A percentile compares a stretch with the other conserved stretches of the same genome.
phyloP scores from a whole-genome alignment of 2,888 invertebrate genomes.

The Coremacera marginata region DNA sequence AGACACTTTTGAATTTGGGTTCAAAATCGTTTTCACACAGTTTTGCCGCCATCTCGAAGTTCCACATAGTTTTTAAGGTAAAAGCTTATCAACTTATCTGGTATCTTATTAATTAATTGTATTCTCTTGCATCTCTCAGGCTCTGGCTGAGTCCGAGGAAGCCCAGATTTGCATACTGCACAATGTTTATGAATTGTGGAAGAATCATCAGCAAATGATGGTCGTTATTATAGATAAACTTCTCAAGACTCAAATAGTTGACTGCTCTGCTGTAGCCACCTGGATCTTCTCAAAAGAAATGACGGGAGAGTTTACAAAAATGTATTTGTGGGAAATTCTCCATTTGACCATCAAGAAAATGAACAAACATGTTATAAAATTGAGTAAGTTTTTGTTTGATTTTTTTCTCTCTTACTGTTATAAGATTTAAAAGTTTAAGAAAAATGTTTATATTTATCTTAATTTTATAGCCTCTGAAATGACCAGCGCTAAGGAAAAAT shows the following conservation, averaged over 20 bases:
- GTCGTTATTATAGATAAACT: constrained; percentile 96
- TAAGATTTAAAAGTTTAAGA: too few relatives aligned
- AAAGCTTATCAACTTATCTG: too few relatives aligned
- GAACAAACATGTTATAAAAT: constrained; percentile 92
- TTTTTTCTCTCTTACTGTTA: neutral
- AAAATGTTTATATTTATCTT: neutral
- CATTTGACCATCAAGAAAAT: constrained; percentile 96
- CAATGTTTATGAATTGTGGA: constrained; percentile 96
- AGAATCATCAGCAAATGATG: constrained; percentile 96
- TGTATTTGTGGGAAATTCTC: constrained; percentile 96
- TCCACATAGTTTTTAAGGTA: constrained; percentile 90
- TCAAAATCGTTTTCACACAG: constrained; percentile 98
- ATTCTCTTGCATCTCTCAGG: constrained; percentile 70
- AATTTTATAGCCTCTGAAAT: constrained; percentile 77
- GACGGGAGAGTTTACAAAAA: constrained; percentile 90
- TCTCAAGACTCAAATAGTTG: constrained; percentile 96
- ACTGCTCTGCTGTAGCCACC: constrained; percentile 96
- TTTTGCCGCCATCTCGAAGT: constrained; percentile 98
- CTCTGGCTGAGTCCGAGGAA: constrained; percentile 92
- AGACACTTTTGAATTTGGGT: constrained; percentile 91
- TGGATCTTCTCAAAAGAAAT: constrained; percentile 98
- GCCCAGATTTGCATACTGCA: constrained; percentile 94
- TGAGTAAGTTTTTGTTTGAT: constrained; percentile 71
- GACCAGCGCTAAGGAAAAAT: constrained; percentile 86
- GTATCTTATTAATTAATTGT: too few relatives aligned